phyloP scores from a whole-genome alignment of 1,140 invertebrate genomes.

The Drosophila virilis region DNA sequence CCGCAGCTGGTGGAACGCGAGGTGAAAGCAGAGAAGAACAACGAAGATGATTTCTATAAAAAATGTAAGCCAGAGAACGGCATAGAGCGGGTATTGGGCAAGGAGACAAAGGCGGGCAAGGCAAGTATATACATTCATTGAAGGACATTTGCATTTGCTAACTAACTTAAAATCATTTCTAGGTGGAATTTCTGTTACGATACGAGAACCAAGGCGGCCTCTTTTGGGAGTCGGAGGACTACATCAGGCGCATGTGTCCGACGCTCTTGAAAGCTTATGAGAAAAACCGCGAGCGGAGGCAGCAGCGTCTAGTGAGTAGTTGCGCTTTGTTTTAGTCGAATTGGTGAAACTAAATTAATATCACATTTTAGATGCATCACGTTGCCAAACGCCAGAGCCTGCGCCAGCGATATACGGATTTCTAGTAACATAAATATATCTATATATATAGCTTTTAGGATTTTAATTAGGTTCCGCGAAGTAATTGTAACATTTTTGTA shows the following conservation, averaged over 20 bases:
- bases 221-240: conserved; percentile 73
- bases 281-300: conserved; percentile 66
- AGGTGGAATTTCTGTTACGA: conserved; percentile 75
- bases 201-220: conserved; percentile 69
- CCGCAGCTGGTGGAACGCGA: conserved; percentile 21
- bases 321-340: background rate
- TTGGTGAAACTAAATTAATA: background rate
- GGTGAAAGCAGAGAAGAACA: conserved; percentile 15
- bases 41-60: conserved; percentile 56
- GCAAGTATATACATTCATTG: conserved; percentile 9
- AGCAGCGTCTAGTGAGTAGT: conserved; percentile 66
- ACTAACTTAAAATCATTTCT: background rate
- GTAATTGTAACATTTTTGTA: conserved; percentile 76
- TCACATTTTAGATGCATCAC: conserved; percentile 64
- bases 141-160: background rate
- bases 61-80: conserved; percentile 67
- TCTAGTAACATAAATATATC: conserved; percentile 57
- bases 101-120: conserved; percentile 75
- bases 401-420: conserved; percentile 78
- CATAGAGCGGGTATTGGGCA: conserved; percentile 71
- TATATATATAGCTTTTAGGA: conserved; percentile 62
- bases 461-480: conserved; percentile 63
- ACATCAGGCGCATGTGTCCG: conserved; percentile 60
- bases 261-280: conserved; percentile 68
- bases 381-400: conserved; percentile 74